Conservation (phyloP, 2,797 vertebrate species). For the Lophius americanus region DNA sequence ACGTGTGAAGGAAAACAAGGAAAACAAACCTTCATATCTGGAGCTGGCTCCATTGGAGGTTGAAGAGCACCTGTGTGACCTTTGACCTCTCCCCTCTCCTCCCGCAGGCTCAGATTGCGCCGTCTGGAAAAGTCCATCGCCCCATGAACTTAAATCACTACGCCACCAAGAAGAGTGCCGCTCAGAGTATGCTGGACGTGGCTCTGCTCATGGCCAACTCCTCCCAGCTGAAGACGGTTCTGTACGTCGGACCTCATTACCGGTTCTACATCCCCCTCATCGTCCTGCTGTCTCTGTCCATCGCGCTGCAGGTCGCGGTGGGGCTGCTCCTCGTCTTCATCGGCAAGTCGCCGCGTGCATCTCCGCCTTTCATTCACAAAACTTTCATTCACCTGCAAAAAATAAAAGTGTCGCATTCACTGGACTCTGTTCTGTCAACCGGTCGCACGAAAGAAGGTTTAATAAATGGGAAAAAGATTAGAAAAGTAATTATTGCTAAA, state of each 20-base stretch:
- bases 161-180: constrained; percentile 90
- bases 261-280: constrained; percentile 84
- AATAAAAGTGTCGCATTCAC: too few relatives aligned
- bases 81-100: constrained; percentile 1
- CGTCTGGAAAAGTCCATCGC: neutral
- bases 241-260: constrained; percentile 83
- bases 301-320: constrained; percentile 84
- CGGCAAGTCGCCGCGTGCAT: constrained; percentile 50
- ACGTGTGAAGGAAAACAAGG: neutral
- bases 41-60: neutral
- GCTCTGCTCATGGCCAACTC: constrained; percentile 91
- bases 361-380: too few relatives aligned
- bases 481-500: too few relatives aligned
- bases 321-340: constrained; percentile 80
- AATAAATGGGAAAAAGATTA: too few relatives aligned
- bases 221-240: constrained; percentile 85
- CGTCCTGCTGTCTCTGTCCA: constrained; percentile 85
- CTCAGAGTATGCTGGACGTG: constrained; percentile 91
- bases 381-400: too few relatives aligned
- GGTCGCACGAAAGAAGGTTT: too few relatives aligned
- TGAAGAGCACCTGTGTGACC: neutral
- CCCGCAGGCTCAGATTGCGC: constrained; percentile 1
- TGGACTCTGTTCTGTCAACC: too few relatives aligned
- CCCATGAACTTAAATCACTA: constrained; percentile 88
- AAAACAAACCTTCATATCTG: too few relatives aligned